Evolutionary conservation across 92 coral and sea anemone genomes (phyloP).

Genomic region (Palythoa grandiflora): DNA sequence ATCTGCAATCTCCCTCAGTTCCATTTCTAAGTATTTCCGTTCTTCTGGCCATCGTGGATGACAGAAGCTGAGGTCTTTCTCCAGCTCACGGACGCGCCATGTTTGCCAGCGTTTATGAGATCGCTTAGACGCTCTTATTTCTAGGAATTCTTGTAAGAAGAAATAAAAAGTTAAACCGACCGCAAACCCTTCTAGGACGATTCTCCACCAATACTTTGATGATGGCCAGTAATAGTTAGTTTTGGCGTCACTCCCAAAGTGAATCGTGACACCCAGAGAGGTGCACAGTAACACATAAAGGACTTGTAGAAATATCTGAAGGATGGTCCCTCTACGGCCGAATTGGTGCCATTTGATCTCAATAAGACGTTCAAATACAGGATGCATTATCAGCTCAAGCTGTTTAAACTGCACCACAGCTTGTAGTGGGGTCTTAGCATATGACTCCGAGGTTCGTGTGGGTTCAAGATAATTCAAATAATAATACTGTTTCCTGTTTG

Average conservation of each 20-base stretch:
- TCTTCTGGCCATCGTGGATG: conserved; percentile 99
- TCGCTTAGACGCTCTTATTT: conserved; percentile 78
- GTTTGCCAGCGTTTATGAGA: conserved; percentile 82
- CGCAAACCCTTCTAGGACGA: conserved; percentile 88
- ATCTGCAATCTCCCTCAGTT: conserved; percentile 77
- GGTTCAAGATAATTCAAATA: conserved; percentile 92
- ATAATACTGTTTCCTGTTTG: conserved; percentile 93
- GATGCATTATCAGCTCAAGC: conserved; percentile 98
- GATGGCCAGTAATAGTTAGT: conserved; percentile 80
- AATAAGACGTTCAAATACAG: conserved; percentile 94
- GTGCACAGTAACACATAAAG: conserved; percentile 89
- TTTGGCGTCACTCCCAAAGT: conserved; percentile 61
- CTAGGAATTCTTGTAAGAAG: conserved; percentile 83
- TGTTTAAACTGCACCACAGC: conserved; percentile 89
- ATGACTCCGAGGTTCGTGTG: conserved; percentile 47
- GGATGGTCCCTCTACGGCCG: conserved; percentile 84
- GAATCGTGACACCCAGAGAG: conserved; percentile 87
- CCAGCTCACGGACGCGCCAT: conserved; percentile 86
- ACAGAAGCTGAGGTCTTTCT: conserved; percentile 81
- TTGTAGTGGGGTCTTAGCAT: conserved; percentile 86
- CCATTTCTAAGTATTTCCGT: conserved; percentile 95
- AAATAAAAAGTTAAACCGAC: conserved; percentile 81
- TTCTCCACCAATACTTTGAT: conserved; percentile 92
- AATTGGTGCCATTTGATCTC: conserved; percentile 92
- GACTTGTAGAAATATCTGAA: conserved; percentile 79